Percentiles rank a stretch among this genome's conserved stretches.
phyloP scores from a whole-genome alignment of 2,797 vertebrate genomes.

The Silurus aristotelis region DNA sequence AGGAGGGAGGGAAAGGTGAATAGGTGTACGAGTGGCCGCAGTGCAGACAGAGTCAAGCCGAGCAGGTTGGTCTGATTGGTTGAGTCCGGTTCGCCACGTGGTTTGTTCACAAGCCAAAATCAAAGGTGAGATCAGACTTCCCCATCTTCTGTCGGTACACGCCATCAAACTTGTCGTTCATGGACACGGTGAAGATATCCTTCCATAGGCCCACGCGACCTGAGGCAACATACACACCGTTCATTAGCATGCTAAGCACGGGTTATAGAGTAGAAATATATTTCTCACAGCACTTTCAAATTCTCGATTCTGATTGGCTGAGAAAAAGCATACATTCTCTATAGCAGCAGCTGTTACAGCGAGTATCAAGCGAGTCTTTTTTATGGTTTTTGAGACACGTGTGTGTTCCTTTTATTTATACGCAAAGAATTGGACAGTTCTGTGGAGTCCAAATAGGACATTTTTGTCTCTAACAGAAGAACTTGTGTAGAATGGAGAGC shows the following conservation, averaged over 20 bases:
- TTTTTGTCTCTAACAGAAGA: too few species aligned
- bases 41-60: constrained; percentile 42
- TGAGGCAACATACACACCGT: constrained; percentile 67
- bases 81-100: constrained; percentile 32
- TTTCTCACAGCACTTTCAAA: not conserved
- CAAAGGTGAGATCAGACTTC: constrained; percentile 92
- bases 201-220: constrained; percentile 95
- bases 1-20: constrained; percentile 2
- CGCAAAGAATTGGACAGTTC: too few species aligned
- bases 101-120: constrained; percentile 85
- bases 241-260: constrained; percentile 4
- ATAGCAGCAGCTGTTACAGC: not conserved
- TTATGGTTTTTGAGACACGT: too few species aligned
- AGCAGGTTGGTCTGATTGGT: constrained; percentile 34
- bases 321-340: not conserved
- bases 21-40: not conserved
- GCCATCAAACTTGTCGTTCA: constrained; percentile 96
- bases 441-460: too few species aligned
- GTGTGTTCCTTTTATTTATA: too few species aligned
- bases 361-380: too few species aligned
- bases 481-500: too few species aligned
- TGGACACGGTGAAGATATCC: constrained; percentile 98
- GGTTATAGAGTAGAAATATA: not conserved
- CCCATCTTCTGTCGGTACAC: constrained; percentile 97
- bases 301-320: not conserved